These are phyloP conservation scores for Istiophorus platypterus DNA, from an alignment of 2,113 vertebrate species.

Conservation along the genomic window DNA sequence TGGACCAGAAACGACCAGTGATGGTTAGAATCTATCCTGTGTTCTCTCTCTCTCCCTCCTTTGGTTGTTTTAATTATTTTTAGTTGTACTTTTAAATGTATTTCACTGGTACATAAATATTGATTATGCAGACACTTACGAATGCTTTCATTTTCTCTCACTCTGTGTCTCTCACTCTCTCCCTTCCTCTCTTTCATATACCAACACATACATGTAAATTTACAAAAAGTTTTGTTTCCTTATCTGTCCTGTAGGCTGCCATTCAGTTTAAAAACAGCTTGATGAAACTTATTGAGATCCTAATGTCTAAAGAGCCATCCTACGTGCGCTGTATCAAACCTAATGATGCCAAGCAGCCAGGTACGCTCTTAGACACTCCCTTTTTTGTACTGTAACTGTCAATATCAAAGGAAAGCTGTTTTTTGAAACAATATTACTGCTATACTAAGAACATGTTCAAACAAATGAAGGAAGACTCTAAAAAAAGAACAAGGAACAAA, in stretches of 20 bases:
- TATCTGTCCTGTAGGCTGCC: slow-evolving; percentile 85
- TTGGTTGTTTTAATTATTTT: no score
- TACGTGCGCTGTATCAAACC: slow-evolving; percentile 98
- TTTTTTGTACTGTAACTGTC: background rate
- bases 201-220: background rate
- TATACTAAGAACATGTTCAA: background rate
- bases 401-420: background rate
- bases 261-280: slow-evolving; percentile 97
- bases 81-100: no score
- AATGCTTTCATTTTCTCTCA: background rate
- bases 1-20: slow-evolving; percentile 94
- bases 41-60: background rate
- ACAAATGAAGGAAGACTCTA: background rate
- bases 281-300: slow-evolving; percentile 94
- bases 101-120: no score
- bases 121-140: no score
- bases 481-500: slow-evolving; percentile 8
- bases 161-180: background rate
- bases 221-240: slow-evolving; percentile 10
- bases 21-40: slow-evolving; percentile 83
- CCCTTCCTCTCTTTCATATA: background rate
- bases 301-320: slow-evolving; percentile 97
- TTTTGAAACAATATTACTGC: background rate
- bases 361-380: slow-evolving; percentile 72
- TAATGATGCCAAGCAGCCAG: slow-evolving; percentile 94